A percentile compares a stretch with the other conserved stretches of the same genome.
Conservation (phyloP, 2,797 vertebrate species). For the Tokudaia tokunoshimensis region DNA sequence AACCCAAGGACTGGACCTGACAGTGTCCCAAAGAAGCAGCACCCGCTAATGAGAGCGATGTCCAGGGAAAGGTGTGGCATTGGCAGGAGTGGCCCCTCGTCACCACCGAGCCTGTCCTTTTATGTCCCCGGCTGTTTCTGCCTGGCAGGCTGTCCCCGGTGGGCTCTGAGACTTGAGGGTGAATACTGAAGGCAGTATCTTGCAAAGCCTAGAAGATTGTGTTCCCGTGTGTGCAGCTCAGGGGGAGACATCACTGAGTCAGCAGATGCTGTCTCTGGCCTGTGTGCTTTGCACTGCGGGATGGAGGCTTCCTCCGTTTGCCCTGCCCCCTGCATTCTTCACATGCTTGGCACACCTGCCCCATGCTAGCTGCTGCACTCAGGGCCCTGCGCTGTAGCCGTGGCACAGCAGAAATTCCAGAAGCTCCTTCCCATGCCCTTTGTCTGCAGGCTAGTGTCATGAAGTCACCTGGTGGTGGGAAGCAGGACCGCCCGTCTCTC, state of each 20-base stretch:
- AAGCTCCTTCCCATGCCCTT: background rate
- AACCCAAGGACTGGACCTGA: background rate
- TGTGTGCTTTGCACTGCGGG: background rate
- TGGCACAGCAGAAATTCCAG: background rate
- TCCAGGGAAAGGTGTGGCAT: background rate
- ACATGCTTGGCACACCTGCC: background rate
- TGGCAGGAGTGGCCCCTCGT: background rate
- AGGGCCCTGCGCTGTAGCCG: fast-evolving
- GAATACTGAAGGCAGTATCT: background rate
- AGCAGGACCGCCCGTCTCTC: background rate
- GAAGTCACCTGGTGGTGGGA: background rate
- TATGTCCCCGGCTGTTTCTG: background rate
- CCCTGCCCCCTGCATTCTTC: background rate
- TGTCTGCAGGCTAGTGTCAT: background rate
- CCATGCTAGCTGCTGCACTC: fast-evolving
- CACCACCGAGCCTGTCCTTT: background rate
- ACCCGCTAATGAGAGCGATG: too few species aligned
- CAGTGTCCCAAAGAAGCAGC: background rate
- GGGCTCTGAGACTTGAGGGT: background rate
- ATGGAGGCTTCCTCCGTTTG: background rate
- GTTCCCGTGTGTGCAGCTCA: background rate
- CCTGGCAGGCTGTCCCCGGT: background rate
- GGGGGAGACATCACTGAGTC: background rate
- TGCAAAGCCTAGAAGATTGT: background rate
- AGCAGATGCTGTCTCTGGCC: background rate